Evolutionary conservation across 2,888 invertebrate genomes (phyloP).

Genomic region (Ligdia adustata): DNA sequence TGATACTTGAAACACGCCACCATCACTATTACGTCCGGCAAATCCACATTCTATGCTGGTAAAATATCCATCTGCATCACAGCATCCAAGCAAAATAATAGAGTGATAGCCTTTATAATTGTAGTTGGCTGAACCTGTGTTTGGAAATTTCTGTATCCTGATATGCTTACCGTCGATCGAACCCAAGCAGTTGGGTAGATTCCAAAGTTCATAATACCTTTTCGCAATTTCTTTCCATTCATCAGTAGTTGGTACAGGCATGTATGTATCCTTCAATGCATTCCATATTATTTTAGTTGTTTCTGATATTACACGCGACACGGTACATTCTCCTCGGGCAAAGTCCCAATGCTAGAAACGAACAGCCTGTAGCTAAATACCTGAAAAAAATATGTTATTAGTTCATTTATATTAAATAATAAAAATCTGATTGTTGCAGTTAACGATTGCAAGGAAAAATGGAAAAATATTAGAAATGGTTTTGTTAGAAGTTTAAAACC

Average conservation of each 20-base stretch:
- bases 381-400: conserved; percentile 7
- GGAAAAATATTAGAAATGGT: no score
- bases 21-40: conserved; percentile 20
- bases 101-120: conserved; percentile 23
- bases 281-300: conserved; percentile 21
- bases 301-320: conserved; percentile 19
- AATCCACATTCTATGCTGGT: conserved; percentile 10
- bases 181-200: conserved; percentile 19
- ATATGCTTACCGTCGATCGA: conserved; percentile 28
- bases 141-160: conserved; percentile 19
- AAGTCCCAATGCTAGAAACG: conserved; percentile 6
- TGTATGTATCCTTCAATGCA: no score
- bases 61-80: conserved; percentile 18
- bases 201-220: conserved; percentile 23
- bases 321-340: conserved; percentile 23
- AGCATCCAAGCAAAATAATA: conserved; percentile 20
- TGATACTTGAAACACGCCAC: conserved; percentile 13
- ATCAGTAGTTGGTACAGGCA: conserved; percentile 13
- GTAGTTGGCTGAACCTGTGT: conserved; percentile 21
- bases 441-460: no score
- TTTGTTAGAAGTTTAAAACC: conserved; percentile 17
- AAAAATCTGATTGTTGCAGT: conserved; percentile 9
- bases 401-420: conserved; percentile 10
- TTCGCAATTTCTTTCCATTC: conserved; percentile 19
- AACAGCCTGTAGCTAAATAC: conserved; percentile 9